Evolutionary conservation across 2,888 invertebrate genomes (phyloP).

Genomic region (Drosophila neonasuta): DNA sequence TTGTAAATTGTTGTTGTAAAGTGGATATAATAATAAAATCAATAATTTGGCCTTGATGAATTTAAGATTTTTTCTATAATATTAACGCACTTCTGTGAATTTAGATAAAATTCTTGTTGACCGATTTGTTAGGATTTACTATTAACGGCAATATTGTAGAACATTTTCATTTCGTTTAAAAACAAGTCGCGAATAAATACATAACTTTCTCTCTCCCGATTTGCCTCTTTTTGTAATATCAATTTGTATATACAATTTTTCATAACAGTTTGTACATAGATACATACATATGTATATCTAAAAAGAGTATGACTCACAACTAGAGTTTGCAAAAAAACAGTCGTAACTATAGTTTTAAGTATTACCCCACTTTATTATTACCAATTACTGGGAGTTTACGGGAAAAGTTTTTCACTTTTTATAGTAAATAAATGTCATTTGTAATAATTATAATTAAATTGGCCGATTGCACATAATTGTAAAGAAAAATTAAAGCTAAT

Average conservation of each 20-base stretch:
- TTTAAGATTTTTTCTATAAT: too few relatives aligned
- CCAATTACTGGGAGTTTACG: constrained; percentile 11
- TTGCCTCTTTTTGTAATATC: constrained; percentile 6
- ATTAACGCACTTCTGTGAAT: background rate
- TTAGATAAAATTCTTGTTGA: background rate
- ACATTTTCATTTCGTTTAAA: background rate
- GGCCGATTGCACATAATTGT: constrained; percentile 1
- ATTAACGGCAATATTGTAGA: background rate
- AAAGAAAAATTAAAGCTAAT: constrained; percentile 7
- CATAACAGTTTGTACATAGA: constrained; percentile 5
- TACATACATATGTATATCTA: background rate
- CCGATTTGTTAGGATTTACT: background rate
- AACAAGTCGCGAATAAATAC: background rate
- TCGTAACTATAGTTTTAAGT: constrained; percentile 11
- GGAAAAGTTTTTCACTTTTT: constrained; percentile 14
- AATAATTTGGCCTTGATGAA: background rate
- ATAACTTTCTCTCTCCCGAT: background rate
- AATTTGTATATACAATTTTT: constrained; percentile 16
- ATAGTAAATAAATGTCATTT: constrained; percentile 9
- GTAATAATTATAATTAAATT: constrained; percentile 11
- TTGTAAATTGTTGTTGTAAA: background rate
- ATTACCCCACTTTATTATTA: constrained; percentile 9
- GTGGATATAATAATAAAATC: background rate
- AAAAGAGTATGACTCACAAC: constrained; percentile 9
- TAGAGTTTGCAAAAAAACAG: constrained; percentile 12